Percentiles rank a stretch among this genome's conserved stretches.
phyloP scores from a whole-genome alignment of 2,113 vertebrate species.

The Nothocercus nigrocapillus region DNA sequence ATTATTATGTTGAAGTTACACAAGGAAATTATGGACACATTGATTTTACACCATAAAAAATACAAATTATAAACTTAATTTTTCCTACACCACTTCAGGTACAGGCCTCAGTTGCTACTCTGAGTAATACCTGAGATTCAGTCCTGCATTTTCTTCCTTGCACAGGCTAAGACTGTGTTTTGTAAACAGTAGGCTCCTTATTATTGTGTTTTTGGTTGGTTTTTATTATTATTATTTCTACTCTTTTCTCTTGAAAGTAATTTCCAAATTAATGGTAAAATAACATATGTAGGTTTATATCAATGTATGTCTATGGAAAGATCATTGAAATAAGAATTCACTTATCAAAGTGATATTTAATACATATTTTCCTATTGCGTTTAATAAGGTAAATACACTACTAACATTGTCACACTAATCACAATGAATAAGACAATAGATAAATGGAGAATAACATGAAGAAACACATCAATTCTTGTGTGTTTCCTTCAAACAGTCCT shows the following conservation, averaged over 20 bases:
- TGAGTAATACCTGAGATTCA: background rate
- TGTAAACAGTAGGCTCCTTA: background rate
- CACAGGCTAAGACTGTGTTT: background rate
- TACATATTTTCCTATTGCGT: background rate
- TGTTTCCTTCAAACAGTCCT: background rate
- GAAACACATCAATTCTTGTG: background rate
- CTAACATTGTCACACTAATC: background rate
- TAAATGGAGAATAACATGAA: background rate
- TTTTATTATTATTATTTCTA: background rate
- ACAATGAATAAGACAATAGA: constrained; percentile 6
- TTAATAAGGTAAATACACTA: background rate
- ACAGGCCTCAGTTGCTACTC: constrained; percentile 17
- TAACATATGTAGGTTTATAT: background rate
- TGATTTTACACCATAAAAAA: background rate
- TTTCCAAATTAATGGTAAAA: background rate
- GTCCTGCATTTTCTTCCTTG: background rate
- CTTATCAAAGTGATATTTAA: background rate
- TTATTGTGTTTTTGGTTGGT: background rate
- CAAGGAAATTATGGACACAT: background rate
- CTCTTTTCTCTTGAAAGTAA: background rate
- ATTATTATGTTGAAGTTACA: background rate
- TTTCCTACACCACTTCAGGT: background rate
- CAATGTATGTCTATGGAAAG: background rate
- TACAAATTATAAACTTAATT: background rate
- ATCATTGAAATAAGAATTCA: background rate